phyloP scores from a whole-genome alignment of 2,888 invertebrate genomes.

The Pogonocherus hispidulus region DNA sequence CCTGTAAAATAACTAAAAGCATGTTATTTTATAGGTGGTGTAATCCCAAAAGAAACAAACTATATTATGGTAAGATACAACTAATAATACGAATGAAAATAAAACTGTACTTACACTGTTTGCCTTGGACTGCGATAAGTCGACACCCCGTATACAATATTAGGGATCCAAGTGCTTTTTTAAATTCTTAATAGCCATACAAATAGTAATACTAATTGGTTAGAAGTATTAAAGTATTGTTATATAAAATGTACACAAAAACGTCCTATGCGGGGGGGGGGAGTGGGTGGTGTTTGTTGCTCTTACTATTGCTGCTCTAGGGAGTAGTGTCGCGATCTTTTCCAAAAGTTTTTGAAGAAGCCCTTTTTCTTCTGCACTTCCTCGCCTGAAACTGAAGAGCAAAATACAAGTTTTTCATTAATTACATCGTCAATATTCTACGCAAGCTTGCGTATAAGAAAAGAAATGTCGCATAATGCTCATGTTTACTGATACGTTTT shows the following conservation, averaged over 20 bases:
- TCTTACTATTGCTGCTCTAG: constrained; percentile 83
- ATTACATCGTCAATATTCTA: no score
- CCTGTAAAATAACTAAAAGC: no score
- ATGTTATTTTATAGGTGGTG: no score
- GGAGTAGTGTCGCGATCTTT: constrained; percentile 88
- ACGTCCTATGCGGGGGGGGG: constrained; percentile 46
- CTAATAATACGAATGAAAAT: no score
- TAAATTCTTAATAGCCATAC: constrained; percentile 53
- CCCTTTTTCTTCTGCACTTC: constrained; percentile 87
- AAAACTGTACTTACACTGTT: not conserved
- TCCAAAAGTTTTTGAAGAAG: constrained; percentile 91
- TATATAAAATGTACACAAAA: constrained; percentile 62
- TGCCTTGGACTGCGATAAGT: not conserved
- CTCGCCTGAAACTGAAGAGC: constrained; percentile 72
- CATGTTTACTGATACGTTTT: no score
- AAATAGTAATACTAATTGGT: constrained; percentile 59
- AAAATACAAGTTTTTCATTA: not conserved
- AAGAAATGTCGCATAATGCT: no score
- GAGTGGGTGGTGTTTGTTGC: not conserved
- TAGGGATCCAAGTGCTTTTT: constrained; percentile 51
- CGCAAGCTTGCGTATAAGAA: no score
- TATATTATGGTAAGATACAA: no score
- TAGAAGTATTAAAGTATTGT: constrained; percentile 56
- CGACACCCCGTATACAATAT: constrained; percentile 31
- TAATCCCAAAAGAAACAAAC: no score